Conservation (phyloP, 2,888 invertebrate species). For the Euspilapteryx auroguttella region DNA sequence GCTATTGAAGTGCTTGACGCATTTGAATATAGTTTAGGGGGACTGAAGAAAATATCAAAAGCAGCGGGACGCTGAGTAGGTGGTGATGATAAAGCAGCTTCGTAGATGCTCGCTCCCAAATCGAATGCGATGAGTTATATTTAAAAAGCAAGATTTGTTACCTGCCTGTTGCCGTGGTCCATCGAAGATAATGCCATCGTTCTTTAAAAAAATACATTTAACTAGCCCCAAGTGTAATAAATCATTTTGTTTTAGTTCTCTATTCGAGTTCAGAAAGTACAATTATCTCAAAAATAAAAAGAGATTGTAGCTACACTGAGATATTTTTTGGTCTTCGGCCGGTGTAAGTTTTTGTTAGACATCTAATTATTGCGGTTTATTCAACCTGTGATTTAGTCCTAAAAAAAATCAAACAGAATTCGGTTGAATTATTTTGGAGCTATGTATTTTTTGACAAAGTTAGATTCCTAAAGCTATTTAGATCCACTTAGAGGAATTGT, state of each 20-base stretch:
- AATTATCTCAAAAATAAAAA: no score
- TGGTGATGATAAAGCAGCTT: constrained; percentile 63
- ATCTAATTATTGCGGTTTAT: no score
- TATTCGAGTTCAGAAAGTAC: constrained; percentile 43
- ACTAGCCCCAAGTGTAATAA: constrained; percentile 44
- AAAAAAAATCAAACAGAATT: no score
- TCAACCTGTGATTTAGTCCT: no score
- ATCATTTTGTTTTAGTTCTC: constrained; percentile 39
- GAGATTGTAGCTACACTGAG: no score
- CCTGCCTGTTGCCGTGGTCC: constrained; percentile 51
- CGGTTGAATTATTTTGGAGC: no score
- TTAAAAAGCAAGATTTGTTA: constrained; percentile 60
- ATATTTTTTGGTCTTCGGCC: no score
- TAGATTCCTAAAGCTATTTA: no score
- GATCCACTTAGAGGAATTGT: constrained; percentile 15
- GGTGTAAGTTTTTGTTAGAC: no score
- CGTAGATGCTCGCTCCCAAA: constrained; percentile 54
- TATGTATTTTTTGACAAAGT: no score
- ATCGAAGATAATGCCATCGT: constrained; percentile 47
- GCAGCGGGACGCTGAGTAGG: constrained; percentile 58
- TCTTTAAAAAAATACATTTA: constrained; percentile 56
- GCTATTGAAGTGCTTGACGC: constrained; percentile 46
- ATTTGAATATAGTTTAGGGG: constrained; percentile 59
- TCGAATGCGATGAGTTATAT: constrained; percentile 61
- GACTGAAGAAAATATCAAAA: constrained; percentile 40